phyloP scores from a whole-genome alignment of 2,113 vertebrate genomes.

The Scartelaos histophorus region DNA sequence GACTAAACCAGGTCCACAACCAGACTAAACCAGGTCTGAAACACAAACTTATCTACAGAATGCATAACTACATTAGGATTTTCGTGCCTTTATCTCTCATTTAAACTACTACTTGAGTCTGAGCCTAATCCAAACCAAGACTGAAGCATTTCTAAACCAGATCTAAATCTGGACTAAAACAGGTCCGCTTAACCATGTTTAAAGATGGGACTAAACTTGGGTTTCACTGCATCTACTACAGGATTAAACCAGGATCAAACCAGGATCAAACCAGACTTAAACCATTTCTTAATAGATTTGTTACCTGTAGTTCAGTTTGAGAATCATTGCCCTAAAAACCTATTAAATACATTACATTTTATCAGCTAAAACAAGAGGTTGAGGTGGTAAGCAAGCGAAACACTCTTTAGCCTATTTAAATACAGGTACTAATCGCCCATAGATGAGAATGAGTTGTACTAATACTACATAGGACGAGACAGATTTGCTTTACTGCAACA shows the following conservation, averaged over 20 bases:
- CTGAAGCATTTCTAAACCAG: no score
- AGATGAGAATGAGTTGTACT: constrained; percentile 42
- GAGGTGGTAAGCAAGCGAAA: constrained; percentile 14
- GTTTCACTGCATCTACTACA: background rate
- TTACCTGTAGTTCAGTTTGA: background rate
- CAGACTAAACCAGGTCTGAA: no score
- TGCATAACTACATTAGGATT: no score
- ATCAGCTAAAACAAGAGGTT: background rate
- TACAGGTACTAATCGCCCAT: constrained; percentile 42
- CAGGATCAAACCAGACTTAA: background rate
- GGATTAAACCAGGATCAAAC: background rate
- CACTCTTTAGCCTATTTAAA: constrained; percentile 1
- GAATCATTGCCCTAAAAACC: background rate
- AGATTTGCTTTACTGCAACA: constrained; percentile 59
- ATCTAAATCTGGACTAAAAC: background rate
- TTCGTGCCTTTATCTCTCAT: no score
- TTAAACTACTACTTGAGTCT: no score
- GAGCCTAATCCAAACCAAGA: no score
- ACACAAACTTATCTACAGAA: no score
- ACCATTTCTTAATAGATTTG: background rate
- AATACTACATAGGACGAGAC: constrained; percentile 30
- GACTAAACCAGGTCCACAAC: background rate
- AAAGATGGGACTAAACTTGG: background rate
- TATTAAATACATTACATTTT: background rate
- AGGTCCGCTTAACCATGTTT: background rate